A percentile compares a stretch with the other conserved stretches of the same genome.
Evolutionary conservation across 2,888 invertebrate species (phyloP).

Genomic region (Pollenia amentaria): DNA sequence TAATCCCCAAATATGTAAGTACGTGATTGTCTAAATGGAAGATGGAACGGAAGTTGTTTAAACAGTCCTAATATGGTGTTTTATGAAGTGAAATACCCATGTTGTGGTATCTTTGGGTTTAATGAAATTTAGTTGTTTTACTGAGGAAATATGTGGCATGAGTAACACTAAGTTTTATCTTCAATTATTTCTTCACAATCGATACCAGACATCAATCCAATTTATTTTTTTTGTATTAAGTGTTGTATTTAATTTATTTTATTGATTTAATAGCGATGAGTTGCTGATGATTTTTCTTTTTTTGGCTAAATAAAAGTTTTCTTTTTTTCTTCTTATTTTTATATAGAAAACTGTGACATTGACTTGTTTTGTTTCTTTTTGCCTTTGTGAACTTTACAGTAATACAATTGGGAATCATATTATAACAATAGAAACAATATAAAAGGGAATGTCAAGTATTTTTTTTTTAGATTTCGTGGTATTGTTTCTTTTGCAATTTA

Average conservation of each 20-base stretch:
- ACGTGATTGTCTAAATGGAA: too few relatives aligned
- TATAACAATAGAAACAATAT: neutral
- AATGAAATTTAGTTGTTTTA: too few relatives aligned
- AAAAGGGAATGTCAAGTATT: slow-evolving; percentile 1
- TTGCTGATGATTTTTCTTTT: neutral
- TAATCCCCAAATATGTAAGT: too few relatives aligned
- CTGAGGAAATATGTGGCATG: too few relatives aligned
- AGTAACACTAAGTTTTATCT: too few relatives aligned
- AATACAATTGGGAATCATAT: slow-evolving; percentile 14
- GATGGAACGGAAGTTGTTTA: too few relatives aligned
- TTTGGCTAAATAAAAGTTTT: neutral
- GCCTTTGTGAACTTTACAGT: slow-evolving; percentile 26
- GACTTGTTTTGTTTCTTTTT: slow-evolving; percentile 16
- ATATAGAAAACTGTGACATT: slow-evolving; percentile 37
- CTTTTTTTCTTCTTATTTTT: neutral
- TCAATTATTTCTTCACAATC: neutral
- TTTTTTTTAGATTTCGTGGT: too few relatives aligned
- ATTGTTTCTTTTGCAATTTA: too few relatives aligned
- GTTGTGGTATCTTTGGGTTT: too few relatives aligned
- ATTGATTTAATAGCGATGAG: slow-evolving; percentile 6
- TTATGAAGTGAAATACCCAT: too few relatives aligned
- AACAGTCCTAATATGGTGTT: too few relatives aligned
- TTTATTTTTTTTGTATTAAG: neutral
- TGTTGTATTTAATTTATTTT: neutral
- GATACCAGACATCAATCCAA: neutral